These are phyloP conservation scores for Nomada goodeniana DNA, from an alignment of 2,888 invertebrate species.

Conservation along the genomic window DNA sequence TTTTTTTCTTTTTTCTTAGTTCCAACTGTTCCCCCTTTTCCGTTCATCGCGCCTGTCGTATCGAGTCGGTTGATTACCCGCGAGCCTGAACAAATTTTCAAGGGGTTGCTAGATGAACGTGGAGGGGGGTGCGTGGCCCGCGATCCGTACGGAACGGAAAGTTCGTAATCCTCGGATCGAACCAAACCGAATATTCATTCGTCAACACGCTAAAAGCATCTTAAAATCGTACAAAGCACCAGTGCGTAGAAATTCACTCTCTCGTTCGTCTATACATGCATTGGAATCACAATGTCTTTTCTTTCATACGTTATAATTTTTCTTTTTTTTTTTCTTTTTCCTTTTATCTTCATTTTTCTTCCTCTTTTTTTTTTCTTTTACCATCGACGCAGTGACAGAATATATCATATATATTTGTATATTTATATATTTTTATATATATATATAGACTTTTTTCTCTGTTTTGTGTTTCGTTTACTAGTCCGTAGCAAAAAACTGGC, in stretches of 20 bases:
- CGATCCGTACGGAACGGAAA: conserved; percentile 23
- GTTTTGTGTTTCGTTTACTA: conserved; percentile 56
- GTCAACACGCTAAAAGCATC: conserved; percentile 58
- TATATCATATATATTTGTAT: conserved; percentile 52
- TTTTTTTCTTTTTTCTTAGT: background rate
- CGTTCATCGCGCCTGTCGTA: too few species aligned
- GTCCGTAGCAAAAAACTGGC: conserved; percentile 67
- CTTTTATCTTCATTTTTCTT: background rate
- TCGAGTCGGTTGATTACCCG: too few species aligned
- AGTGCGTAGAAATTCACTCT: conserved; percentile 62
- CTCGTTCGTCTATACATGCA: conserved; percentile 50
- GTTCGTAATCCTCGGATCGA: conserved; percentile 24
- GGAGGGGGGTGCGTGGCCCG: background rate
- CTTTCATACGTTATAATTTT: conserved; percentile 56
- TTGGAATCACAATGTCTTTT: conserved; percentile 43
- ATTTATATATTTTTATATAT: conserved; percentile 25
- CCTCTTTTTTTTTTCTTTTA: conserved; percentile 6
- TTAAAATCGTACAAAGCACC: conserved; percentile 63
- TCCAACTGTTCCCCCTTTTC: background rate
- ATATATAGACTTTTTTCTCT: conserved; percentile 50
- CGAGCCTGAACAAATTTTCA: too few species aligned
- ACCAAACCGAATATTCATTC: conserved; percentile 22
- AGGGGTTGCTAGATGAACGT: background rate
- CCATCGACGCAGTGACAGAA: conserved; percentile 65
- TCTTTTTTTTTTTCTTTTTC: conserved; percentile 3